phyloP scores from a whole-genome alignment of 2,888 invertebrate genomes.

The Scotopteryx bipunctaria region DNA sequence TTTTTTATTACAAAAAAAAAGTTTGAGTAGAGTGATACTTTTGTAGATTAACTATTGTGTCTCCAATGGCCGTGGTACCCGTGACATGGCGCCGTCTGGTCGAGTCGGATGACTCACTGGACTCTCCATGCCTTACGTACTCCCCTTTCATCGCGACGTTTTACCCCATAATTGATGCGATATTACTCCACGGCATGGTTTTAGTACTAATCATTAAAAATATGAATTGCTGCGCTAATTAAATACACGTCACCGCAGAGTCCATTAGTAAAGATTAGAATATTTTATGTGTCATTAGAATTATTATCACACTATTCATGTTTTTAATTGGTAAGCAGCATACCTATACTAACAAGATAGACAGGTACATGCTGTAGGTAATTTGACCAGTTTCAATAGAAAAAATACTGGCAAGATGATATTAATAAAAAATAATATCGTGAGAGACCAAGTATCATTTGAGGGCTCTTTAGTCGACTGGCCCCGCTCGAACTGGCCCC shows the following conservation, averaged over 20 bases:
- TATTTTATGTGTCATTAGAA: slow-evolving; percentile 5
- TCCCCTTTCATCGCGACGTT: slow-evolving; percentile 66
- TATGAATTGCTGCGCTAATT: slow-evolving; percentile 18
- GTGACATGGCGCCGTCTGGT: slow-evolving; percentile 71
- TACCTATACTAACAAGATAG: neutral
- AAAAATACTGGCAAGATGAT: neutral
- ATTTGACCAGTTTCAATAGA: slow-evolving; percentile 1
- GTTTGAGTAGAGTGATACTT: neutral
- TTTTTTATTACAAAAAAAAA: too few species aligned
- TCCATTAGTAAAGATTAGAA: slow-evolving; percentile 2
- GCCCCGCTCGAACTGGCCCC: too few species aligned
- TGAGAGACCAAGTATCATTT: too few species aligned
- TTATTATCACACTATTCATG: neutral
- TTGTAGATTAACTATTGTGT: slow-evolving; percentile 4
- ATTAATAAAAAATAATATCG: too few species aligned
- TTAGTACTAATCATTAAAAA: slow-evolving; percentile 28
- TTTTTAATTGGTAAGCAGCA: neutral
- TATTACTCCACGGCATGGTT: slow-evolving; percentile 26
- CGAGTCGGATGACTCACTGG: slow-evolving; percentile 73
- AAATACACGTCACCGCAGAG: neutral
- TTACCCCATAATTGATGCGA: slow-evolving; percentile 71
- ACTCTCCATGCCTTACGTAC: slow-evolving; percentile 58
- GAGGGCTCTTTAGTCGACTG: too few species aligned
- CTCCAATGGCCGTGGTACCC: slow-evolving; percentile 7
- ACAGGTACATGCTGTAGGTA: neutral